Conservation (phyloP, 2,113 vertebrate species). For the Varanus komodoensis region DNA sequence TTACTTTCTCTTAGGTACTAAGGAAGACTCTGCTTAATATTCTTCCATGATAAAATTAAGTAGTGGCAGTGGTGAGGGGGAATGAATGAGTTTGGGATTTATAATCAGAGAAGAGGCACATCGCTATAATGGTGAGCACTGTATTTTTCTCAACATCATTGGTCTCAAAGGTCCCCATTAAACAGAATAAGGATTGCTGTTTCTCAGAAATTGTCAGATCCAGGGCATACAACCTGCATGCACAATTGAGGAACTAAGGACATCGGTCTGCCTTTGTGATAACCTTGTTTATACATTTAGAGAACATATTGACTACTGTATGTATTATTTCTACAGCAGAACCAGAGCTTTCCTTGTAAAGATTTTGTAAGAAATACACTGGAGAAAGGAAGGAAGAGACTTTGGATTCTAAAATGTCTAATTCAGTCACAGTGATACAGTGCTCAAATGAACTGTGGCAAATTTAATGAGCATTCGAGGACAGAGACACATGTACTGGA, state of each 20-base stretch:
- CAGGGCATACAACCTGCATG: conserved; percentile 46
- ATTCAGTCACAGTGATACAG: conserved; percentile 61
- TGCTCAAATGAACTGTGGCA: conserved; percentile 79
- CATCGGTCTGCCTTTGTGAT: conserved; percentile 39
- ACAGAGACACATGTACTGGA: conserved; percentile 80
- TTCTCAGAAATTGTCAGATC: conserved; percentile 61
- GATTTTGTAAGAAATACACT: conserved; percentile 60
- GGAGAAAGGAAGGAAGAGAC: conserved; percentile 65
- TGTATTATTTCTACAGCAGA: conserved; percentile 47
- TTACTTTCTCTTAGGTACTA: conserved; percentile 28
- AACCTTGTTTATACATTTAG: conserved; percentile 51
- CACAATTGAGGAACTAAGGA: conserved; percentile 42
- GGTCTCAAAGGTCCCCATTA: conserved; percentile 69
- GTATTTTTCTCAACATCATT: conserved; percentile 35
- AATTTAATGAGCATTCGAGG: conserved; percentile 84
- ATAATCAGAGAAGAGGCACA: conserved; percentile 40
- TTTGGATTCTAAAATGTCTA: conserved; percentile 69
- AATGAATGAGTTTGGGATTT: conserved; percentile 21
- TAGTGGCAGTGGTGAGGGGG: neutral
- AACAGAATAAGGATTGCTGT: conserved; percentile 51
- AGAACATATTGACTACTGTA: conserved; percentile 38
- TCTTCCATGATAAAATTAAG: conserved; percentile 42
- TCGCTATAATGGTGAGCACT: conserved; percentile 26
- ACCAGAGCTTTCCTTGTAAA: conserved; percentile 37
- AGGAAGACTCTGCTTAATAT: conserved; percentile 34